These are phyloP conservation scores for Alouatta palliata DNA, from an alignment of 2,113 vertebrate genomes.

Conservation along the genomic window DNA sequence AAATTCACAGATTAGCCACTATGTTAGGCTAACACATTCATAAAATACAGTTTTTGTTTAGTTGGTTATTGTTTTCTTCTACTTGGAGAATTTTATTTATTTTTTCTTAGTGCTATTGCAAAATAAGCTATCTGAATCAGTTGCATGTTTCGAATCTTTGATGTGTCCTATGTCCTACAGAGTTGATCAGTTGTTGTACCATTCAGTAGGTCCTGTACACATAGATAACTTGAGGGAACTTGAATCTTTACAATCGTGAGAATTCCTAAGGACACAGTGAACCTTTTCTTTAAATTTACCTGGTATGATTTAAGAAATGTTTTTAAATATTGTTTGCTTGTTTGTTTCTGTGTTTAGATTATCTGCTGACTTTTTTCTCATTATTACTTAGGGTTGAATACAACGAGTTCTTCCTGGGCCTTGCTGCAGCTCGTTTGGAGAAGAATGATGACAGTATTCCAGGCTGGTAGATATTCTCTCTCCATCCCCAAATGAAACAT, in stretches of 20 bases:
- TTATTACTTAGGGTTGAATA: neutral
- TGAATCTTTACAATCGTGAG: neutral
- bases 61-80: neutral
- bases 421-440: neutral
- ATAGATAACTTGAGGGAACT: neutral
- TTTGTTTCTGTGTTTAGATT: neutral
- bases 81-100: neutral
- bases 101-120: neutral
- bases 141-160: neutral
- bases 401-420: neutral
- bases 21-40: neutral
- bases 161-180: neutral
- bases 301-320: neutral
- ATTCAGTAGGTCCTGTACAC: neutral
- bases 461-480: neutral
- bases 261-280: neutral
- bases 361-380: neutral
- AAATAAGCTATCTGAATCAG: neutral
- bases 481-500: neutral
- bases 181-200: neutral
- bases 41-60: neutral
- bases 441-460: neutral
- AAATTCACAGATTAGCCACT: neutral
- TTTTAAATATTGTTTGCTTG: neutral
- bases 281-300: neutral